Conservation (phyloP, 2,797 vertebrate species). For the Heteromormyrus szaboi region DNA sequence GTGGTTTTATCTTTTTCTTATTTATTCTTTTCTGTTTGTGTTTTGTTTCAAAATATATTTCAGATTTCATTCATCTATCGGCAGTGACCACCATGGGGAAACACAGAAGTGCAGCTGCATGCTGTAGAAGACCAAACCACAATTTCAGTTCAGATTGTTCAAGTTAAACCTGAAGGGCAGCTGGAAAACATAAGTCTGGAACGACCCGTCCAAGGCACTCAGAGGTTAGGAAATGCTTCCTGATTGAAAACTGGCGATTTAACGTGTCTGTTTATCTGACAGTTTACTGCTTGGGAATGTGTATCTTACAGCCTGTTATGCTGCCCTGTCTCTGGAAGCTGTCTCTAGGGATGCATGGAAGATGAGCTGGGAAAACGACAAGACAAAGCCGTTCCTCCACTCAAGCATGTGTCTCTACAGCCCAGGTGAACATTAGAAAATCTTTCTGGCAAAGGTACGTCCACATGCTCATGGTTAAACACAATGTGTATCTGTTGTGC, state of each 20-base stretch:
- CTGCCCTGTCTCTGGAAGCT: background rate
- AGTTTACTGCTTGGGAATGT: background rate
- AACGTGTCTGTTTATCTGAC: background rate
- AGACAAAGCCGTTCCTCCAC: background rate
- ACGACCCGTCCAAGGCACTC: background rate
- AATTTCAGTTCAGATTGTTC: slow-evolving; percentile 2
- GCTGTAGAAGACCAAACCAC: background rate
- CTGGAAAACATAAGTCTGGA: background rate
- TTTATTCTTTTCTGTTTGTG: background rate
- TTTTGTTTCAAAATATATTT: background rate
- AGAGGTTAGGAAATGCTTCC: background rate
- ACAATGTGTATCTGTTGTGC: background rate
- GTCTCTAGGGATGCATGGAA: background rate
- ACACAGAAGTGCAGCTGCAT: background rate
- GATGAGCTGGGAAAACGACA: background rate
- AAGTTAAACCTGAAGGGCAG: background rate
- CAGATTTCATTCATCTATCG: background rate
- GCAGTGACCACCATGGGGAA: background rate
- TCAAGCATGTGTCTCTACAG: background rate
- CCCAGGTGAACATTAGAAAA: background rate
- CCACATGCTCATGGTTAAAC: background rate
- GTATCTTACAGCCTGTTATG: background rate
- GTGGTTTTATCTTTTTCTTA: background rate
- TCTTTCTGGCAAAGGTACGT: background rate
- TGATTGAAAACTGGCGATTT: background rate